A percentile compares a stretch with the other conserved stretches of the same genome.
phyloP scores from a whole-genome alignment of 2,888 invertebrate genomes.

The Melangyna quadrimaculata region DNA sequence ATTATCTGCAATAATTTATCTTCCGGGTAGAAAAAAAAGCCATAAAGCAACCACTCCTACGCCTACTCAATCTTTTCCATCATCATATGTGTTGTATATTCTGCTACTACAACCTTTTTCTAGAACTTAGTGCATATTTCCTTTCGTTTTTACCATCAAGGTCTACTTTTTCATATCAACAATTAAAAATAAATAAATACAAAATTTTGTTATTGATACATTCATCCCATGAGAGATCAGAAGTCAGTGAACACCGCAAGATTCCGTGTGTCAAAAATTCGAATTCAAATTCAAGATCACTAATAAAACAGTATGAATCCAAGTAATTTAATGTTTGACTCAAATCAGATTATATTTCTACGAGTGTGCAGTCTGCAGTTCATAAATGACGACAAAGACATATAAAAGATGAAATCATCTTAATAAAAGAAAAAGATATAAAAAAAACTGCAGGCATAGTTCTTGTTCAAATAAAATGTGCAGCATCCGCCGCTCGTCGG shows the following conservation, averaged over 20 bases:
- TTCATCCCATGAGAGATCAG: neutral
- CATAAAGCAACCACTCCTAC: neutral
- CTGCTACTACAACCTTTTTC: neutral
- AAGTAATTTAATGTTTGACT: constrained; percentile 8
- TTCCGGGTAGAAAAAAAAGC: constrained; percentile 15
- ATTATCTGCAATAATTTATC: neutral
- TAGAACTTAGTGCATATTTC: neutral
- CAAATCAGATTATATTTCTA: neutral
- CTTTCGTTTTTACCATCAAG: neutral
- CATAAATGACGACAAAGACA: constrained; percentile 13
- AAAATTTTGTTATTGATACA: neutral
- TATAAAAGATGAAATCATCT: constrained; percentile 59
- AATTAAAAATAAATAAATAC: neutral
- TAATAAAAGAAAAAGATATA: constrained; percentile 42
- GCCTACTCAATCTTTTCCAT: neutral
- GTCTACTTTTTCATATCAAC: neutral
- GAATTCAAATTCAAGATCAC: constrained; percentile 10
- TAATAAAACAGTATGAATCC: constrained; percentile 4
- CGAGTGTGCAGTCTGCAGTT: constrained; percentile 11
- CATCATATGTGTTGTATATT: too few relatives aligned
- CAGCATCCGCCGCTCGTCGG: constrained; percentile 61
- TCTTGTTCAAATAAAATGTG: constrained; percentile 41
- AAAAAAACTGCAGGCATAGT: constrained; percentile 27
- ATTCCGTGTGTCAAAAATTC: neutral
- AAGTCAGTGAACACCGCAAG: constrained; percentile 10